These are phyloP conservation scores for Lates calcarifer DNA, from an alignment of 2,113 vertebrate genomes.

Conservation along the genomic window DNA sequence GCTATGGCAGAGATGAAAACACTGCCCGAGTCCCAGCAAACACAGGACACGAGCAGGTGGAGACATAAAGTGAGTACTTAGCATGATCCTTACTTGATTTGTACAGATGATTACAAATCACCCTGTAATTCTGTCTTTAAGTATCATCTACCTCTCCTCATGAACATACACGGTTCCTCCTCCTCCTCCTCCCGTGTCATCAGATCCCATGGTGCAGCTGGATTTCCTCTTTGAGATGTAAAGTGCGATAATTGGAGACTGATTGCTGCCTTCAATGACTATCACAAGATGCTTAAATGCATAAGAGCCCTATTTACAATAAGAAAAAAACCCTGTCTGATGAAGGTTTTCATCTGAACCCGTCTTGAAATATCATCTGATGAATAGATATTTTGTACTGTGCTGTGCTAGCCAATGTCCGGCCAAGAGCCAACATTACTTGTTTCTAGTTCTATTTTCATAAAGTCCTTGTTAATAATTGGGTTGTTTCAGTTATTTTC, in stretches of 20 bases:
- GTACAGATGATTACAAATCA: slow-evolving; percentile 73
- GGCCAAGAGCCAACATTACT: not conserved
- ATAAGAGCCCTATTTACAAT: slow-evolving; percentile 52
- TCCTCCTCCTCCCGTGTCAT: slow-evolving; percentile 64
- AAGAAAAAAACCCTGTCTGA: slow-evolving; percentile 32
- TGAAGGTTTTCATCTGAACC: slow-evolving; percentile 59
- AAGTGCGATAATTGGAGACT: slow-evolving; percentile 83
- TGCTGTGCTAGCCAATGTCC: not conserved
- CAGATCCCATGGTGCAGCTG: slow-evolving; percentile 65
- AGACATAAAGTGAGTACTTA: slow-evolving; percentile 48
- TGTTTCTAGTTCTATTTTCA: slow-evolving; percentile 1
- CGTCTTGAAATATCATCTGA: slow-evolving; percentile 27
- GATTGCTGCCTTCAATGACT: slow-evolving; percentile 78
- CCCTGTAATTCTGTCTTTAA: slow-evolving; percentile 62
- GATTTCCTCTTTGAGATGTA: slow-evolving; percentile 80
- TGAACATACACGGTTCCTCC: slow-evolving; percentile 55
- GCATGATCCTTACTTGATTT: slow-evolving; percentile 51
- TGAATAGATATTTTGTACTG: slow-evolving; percentile 13
- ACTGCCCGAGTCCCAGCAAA: slow-evolving; percentile 33
- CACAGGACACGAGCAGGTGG: slow-evolving; percentile 47
- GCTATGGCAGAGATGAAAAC: slow-evolving; percentile 30
- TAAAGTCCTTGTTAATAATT: slow-evolving; percentile 7
- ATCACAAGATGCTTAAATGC: slow-evolving; percentile 49
- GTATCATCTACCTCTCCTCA: slow-evolving; percentile 65
- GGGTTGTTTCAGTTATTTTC: slow-evolving; percentile 3